These are phyloP conservation scores for Sceloporus undulatus DNA, from an alignment of 2,113 vertebrate genomes.

Conservation along the genomic window DNA sequence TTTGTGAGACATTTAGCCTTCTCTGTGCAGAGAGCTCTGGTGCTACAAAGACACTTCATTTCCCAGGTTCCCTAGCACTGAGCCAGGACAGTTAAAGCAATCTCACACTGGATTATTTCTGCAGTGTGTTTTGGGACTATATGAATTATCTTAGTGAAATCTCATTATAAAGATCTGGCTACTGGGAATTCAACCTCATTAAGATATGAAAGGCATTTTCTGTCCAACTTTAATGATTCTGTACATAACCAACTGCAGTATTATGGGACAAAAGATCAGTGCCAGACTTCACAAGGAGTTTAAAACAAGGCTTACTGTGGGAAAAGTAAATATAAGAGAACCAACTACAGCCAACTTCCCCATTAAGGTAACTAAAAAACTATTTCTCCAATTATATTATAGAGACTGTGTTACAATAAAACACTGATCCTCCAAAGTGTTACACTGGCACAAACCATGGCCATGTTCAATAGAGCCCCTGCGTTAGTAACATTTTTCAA, in stretches of 20 bases:
- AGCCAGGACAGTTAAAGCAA: too few relatives aligned
- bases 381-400: background rate
- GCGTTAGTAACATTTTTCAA: conserved; percentile 29
- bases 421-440: conserved; percentile 30
- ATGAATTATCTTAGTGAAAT: conserved; percentile 1
- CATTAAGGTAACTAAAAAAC: background rate
- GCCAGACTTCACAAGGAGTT: conserved; percentile 12
- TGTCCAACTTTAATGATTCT: background rate
- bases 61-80: too few relatives aligned
- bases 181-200: background rate
- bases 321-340: background rate
- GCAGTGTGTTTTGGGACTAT: too few relatives aligned
- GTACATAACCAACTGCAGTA: background rate
- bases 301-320: conserved; percentile 14
- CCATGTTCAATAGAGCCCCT: conserved; percentile 19
- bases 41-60: too few relatives aligned
- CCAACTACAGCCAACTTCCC: conserved; percentile 5
- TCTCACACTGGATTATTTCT: too few relatives aligned
- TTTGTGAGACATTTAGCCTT: too few relatives aligned
- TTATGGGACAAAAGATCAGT: background rate
- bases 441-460: conserved; percentile 26
- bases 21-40: too few relatives aligned
- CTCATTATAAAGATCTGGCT: background rate
- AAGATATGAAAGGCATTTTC: background rate
- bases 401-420: conserved; percentile 1